Evolutionary conservation across 2,113 vertebrate genomes (phyloP).

Genomic region (Vombatus ursinus): DNA sequence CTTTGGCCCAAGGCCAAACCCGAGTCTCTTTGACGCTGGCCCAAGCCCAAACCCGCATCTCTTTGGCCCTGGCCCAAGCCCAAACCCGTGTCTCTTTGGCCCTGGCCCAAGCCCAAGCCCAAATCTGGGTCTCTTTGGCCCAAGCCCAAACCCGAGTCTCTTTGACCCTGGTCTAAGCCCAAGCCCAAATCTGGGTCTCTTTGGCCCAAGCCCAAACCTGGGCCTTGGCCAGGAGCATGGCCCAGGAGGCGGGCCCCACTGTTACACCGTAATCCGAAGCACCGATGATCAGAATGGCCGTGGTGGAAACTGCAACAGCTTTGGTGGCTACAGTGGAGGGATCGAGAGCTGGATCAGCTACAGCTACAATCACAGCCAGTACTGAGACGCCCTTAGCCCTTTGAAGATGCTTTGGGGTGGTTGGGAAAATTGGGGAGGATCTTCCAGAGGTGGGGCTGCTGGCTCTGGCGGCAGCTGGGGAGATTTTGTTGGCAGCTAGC

Average conservation of each 20-base stretch:
- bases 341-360: slow-evolving; percentile 89
- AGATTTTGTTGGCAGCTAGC: slow-evolving; percentile 79
- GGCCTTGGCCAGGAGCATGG: slow-evolving; percentile 11
- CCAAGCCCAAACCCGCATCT: no score
- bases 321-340: slow-evolving; percentile 87
- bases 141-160: no score
- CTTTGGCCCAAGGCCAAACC: no score
- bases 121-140: no score
- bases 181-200: no score
- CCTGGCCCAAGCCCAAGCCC: no score
- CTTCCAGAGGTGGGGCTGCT: slow-evolving; percentile 81
- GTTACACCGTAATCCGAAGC: slow-evolving; percentile 72
- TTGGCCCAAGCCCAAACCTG: no score
- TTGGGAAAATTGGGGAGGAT: slow-evolving; percentile 86
- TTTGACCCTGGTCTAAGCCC: no score
- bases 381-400: slow-evolving; percentile 92
- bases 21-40: no score
- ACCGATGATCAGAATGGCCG: slow-evolving; percentile 87
- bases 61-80: no score
- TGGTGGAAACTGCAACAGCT: slow-evolving; percentile 89
- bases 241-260: no score
- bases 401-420: slow-evolving; percentile 94
- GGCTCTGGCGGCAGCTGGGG: slow-evolving; percentile 87
- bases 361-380: slow-evolving; percentile 94
- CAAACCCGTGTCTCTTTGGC: no score